Evolutionary conservation across 2,113 vertebrate species (phyloP).

Genomic region (Rafetus swinhoei): DNA sequence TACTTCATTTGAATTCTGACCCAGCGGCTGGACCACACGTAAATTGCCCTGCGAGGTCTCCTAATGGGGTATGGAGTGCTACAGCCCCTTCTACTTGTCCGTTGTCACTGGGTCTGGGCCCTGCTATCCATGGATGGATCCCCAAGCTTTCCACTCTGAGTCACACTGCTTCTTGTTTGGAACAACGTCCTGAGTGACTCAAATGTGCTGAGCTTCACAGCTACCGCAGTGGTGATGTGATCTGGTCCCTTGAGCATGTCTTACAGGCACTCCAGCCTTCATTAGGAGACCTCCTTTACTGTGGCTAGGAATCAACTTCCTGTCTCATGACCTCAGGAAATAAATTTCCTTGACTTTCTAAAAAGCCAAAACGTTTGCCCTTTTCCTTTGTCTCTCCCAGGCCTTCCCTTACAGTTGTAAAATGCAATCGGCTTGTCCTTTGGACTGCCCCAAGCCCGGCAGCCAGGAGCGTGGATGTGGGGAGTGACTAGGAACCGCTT

Average conservation of each 20-base stretch:
- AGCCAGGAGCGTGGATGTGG: conserved; percentile 47
- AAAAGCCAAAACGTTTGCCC: conserved; percentile 84
- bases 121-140: conserved; percentile 54
- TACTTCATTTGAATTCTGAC: conserved; percentile 75
- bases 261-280: conserved; percentile 74
- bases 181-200: conserved; percentile 69
- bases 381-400: conserved; percentile 75
- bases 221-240: conserved; percentile 62
- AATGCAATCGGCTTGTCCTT: conserved; percentile 61
- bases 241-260: conserved; percentile 74
- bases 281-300: conserved; percentile 76
- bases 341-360: conserved; percentile 88
- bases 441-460: conserved; percentile 65
- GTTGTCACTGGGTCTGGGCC: conserved; percentile 69
- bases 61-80: conserved; percentile 76
- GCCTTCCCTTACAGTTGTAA: conserved; percentile 65
- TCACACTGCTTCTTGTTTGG: conserved; percentile 71
- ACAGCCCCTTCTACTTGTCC: conserved; percentile 65
- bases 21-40: conserved; percentile 78
- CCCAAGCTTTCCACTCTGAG: conserved; percentile 61
- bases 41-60: conserved; percentile 78
- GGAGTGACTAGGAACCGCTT: conserved; percentile 42
- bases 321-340: conserved; percentile 89
- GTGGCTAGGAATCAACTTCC: conserved; percentile 85
- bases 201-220: conserved; percentile 71